These are phyloP conservation scores for Corythaeola cristata DNA, from an alignment of 2,113 vertebrate species.

Conservation along the genomic window DNA sequence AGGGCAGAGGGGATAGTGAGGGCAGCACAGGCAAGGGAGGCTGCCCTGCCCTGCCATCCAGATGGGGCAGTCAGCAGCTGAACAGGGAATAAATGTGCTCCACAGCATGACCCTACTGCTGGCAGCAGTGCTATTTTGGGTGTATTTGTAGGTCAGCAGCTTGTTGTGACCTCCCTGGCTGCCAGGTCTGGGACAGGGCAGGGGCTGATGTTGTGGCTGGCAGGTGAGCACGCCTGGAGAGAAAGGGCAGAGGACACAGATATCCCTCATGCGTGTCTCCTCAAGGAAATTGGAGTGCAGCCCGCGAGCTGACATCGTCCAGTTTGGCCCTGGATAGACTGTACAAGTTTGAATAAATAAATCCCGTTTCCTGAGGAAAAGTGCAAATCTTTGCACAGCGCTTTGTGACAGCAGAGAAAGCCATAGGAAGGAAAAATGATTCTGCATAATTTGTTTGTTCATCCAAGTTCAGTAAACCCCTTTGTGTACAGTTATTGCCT, in stretches of 20 bases:
- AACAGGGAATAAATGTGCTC: background rate
- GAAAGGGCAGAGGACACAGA: background rate
- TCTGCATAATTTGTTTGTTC: slow-evolving; percentile 11
- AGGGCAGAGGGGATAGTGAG: rapidly evolving
- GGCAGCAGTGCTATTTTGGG: background rate
- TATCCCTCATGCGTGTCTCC: background rate
- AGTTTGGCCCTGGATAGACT: background rate
- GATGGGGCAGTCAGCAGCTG: background rate
- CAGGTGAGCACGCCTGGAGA: background rate
- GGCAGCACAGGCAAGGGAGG: background rate
- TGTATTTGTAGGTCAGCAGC: rapidly evolving
- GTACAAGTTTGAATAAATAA: background rate
- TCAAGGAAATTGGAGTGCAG: background rate
- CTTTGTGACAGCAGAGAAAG: slow-evolving; percentile 7
- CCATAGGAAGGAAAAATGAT: background rate
- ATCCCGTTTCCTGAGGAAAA: background rate
- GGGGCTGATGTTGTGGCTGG: background rate
- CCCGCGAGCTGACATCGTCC: rapidly evolving
- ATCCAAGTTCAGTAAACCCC: background rate
- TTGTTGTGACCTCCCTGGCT: background rate
- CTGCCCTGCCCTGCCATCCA: background rate
- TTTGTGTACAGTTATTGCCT: slow-evolving; percentile 24
- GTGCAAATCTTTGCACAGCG: background rate
- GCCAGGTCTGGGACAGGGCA: background rate
- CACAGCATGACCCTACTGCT: rapidly evolving